These are phyloP conservation scores for Pseudopodoces humilis DNA, from an alignment of 2,113 vertebrate genomes.

Conservation along the genomic window DNA sequence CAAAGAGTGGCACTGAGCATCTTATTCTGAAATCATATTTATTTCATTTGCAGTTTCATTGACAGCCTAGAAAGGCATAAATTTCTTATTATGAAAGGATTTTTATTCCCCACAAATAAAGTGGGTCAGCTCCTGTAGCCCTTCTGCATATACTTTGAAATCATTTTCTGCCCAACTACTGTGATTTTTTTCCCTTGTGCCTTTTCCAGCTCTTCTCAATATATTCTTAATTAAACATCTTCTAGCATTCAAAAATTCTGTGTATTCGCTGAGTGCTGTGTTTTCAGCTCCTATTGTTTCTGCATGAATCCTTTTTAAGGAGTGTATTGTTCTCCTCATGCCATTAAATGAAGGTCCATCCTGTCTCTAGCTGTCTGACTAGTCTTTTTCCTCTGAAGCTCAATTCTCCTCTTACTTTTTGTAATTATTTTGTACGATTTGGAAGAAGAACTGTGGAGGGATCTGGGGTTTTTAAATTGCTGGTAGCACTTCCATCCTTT, in stretches of 20 bases:
- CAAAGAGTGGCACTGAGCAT: not conserved
- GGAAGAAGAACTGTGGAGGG: not conserved
- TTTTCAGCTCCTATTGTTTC: constrained; percentile 20
- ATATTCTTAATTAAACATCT: constrained; percentile 1
- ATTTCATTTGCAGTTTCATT: not conserved
- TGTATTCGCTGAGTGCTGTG: not conserved
- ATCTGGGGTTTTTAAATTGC: not conserved
- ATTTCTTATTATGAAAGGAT: constrained; percentile 39
- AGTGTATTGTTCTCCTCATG: not conserved
- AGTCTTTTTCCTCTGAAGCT: not conserved
- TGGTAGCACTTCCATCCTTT: not conserved
- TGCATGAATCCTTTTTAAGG: not conserved
- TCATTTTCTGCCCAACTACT: constrained; percentile 43
- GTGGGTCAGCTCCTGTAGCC: constrained; percentile 35
- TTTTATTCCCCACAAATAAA: constrained; percentile 47
- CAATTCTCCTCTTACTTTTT: not conserved
- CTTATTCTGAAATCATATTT: not conserved
- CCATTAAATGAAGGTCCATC: not conserved
- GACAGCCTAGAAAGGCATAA: not conserved
- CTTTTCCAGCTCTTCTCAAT: constrained; percentile 20
- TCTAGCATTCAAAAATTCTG: not conserved
- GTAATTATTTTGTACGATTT: not conserved
- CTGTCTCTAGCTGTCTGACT: not conserved
- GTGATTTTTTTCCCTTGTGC: constrained; percentile 46
- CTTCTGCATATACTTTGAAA: constrained; percentile 55